These are phyloP conservation scores for Phasianus colchicus DNA, from an alignment of 2,113 vertebrate species.

Conservation along the genomic window DNA sequence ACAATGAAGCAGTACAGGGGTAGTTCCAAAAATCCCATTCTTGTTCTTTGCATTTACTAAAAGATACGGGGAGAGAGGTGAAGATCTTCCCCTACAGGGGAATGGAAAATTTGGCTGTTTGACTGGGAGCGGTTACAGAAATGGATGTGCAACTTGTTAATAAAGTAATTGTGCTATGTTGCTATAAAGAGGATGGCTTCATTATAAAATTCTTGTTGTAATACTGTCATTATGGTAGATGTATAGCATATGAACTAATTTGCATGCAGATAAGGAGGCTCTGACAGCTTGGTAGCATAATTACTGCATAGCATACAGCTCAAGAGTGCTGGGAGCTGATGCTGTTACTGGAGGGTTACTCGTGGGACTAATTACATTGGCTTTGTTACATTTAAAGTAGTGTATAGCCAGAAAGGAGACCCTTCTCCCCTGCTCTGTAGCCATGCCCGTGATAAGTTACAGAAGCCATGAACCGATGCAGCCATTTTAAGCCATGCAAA, in stretches of 20 bases:
- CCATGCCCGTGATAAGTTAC: background rate
- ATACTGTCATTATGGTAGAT: constrained; percentile 72
- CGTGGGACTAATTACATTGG: constrained; percentile 62
- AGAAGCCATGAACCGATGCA: constrained; percentile 43
- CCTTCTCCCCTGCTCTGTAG: background rate
- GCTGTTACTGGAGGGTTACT: constrained; percentile 63
- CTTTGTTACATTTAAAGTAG: constrained; percentile 68
- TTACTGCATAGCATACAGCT: constrained; percentile 64
- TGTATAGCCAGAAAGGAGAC: constrained; percentile 41
- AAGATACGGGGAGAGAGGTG: background rate
- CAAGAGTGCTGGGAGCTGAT: constrained; percentile 43
- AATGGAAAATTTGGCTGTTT: background rate
- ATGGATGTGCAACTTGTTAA: constrained; percentile 49
- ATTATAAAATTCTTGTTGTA: constrained; percentile 71
- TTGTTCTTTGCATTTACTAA: constrained; percentile 33
- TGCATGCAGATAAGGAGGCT: constrained; percentile 75
- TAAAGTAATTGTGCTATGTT: constrained; percentile 74
- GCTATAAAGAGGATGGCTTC: constrained; percentile 66
- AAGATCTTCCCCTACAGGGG: background rate
- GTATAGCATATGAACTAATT: constrained; percentile 74
- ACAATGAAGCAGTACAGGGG: background rate
- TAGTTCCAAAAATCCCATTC: background rate
- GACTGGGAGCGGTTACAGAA: constrained; percentile 35
- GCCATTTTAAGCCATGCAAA: constrained; percentile 55
- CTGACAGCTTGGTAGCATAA: constrained; percentile 76